Evolutionary conservation across 2,797 vertebrate species (phyloP), one percentile per base, ranked within the genome.

Genomic region (Xenentodon cancila): DNA sequence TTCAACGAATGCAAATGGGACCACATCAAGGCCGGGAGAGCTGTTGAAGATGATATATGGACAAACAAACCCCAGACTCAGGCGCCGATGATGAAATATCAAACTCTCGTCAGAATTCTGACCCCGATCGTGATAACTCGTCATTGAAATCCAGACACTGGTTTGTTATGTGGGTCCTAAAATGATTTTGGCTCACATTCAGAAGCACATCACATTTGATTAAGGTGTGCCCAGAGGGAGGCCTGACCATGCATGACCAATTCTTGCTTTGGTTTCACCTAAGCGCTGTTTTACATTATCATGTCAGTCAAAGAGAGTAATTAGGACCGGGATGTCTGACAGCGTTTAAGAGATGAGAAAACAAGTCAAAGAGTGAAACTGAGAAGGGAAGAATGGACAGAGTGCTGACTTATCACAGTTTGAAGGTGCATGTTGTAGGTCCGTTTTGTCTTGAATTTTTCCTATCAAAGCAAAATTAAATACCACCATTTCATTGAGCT

Each of bases 241-340:
- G 73, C 49, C 81, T 71, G 81, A 81, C 84, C 86, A 81, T 82
- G 88, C 84, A 73, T 80, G 84, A 86, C 85, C 86, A 82, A 88
- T 83, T 79, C 85, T 76, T 84, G 83, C 89, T 86, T 86, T 84
- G 81, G 78, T 85, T 89, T 84, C 85, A 88, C 86, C 88, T 87
- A 68, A 80, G 81, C 55, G 19, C 88, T 86, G 83, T 89, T 90
- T 88, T 89, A 86, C 87, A 88, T 90, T 86, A 90, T 90, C 83
- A 84, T 77, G 88, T 88, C 90, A 87, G 75, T 87, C 85, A 82
- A 68, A 64, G 56, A 61, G 82, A 79, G 71, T 89, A 86, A 91
- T 90, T 87, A 89, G 77, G 75, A 37, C 58, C 3, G 55, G 68
- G 71, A 78, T 27, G 68, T 73, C 75, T 85, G 83, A 87, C 69